Percentiles rank a stretch among this genome's conserved stretches.
These are phyloP conservation scores for Poeciliopsis gracilis DNA, from an alignment of 2,797 vertebrate species.

Conservation along the genomic window DNA sequence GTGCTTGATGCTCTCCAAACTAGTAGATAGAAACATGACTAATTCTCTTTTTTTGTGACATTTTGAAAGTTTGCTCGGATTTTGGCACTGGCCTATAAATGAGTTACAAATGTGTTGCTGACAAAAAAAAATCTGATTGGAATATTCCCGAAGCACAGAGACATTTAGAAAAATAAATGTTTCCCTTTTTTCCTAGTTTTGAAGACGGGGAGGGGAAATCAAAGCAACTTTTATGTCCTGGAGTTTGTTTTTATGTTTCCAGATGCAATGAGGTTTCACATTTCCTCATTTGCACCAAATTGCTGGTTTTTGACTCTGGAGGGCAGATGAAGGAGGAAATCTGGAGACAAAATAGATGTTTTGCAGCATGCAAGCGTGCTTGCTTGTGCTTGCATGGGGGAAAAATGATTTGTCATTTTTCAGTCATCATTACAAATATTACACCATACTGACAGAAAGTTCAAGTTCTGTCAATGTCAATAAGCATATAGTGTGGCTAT, in stretches of 20 bases:
- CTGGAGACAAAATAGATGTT: conserved; percentile 63
- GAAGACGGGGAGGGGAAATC: background rate
- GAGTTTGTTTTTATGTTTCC: conserved; percentile 39
- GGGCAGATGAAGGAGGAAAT: conserved; percentile 55
- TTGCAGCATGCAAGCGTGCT: conserved; percentile 14
- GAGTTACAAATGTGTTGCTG: background rate
- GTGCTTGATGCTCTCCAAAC: no score
- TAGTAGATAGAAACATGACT: no score
- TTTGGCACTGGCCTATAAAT: background rate
- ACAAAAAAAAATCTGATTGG: background rate
- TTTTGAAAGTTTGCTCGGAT: no score
- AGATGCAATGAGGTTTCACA: conserved; percentile 43
- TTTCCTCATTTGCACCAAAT: conserved; percentile 67
- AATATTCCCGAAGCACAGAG: background rate
- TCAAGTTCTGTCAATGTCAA: conserved; percentile 68
- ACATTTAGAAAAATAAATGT: background rate
- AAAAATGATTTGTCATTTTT: background rate
- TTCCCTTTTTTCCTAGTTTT: background rate
- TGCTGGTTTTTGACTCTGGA: conserved; percentile 53
- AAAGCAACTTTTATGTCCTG: conserved; percentile 1
- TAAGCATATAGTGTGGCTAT: conserved; percentile 34
- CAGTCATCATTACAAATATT: conserved; percentile 42
- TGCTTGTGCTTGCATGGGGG: background rate
- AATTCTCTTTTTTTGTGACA: no score
- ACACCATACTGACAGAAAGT: conserved; percentile 17